Base-by-base conservation (phyloP, 2,888 invertebrate genomes). In the Machimus rusticus region DNA sequence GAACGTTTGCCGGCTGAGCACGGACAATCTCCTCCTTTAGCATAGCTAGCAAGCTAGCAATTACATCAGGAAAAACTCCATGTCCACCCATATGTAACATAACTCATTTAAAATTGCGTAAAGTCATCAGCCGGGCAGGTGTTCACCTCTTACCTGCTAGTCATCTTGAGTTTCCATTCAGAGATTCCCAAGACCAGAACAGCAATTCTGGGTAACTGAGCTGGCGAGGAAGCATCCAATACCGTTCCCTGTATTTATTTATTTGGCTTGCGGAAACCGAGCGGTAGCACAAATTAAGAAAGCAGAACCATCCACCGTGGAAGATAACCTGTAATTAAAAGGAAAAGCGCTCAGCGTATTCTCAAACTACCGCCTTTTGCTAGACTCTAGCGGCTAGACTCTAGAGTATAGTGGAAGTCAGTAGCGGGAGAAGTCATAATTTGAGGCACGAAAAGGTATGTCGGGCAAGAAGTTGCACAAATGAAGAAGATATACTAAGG, bases 291-390 rank as follows among this genome's bases (percentile, higher is more conserved):
- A 66, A 31, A 46, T 43, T 66, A 66, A 87, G 87, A 87, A 87
- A 79, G 87, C 87, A 87, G 78, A 87, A 87, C 81, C 31, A 66
- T 31, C 81, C 57, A 74, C 14, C 87, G 28, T 51, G 74, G 51
- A 78, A 43, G 87, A 77, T 23, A 51, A 86, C 39, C 79, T 55
- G 55, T 55, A 87, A 87, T 85, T 78, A 87, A 87, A 86, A 85
- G 86, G 55, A 85, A 82, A 87, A 66, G 82, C 66, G 82, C 23
- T 19, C 57, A 55, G 19, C 28, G 37, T 31, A 14, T 28, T 51
- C 79, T 79, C 16, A 74, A 31, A 19, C 34, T 34, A 34, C 34
- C 34, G 34, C 34, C n/a, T n/a, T n/a, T n/a, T n/a, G n/a, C n/a
- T n/a, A n/a, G n/a, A n/a, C n/a, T n/a, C n/a, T n/a, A n/a, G n/a